Evolutionary conservation across 2,888 invertebrate genomes (phyloP).

Genomic region (Oxyteleia sp.): DNA sequence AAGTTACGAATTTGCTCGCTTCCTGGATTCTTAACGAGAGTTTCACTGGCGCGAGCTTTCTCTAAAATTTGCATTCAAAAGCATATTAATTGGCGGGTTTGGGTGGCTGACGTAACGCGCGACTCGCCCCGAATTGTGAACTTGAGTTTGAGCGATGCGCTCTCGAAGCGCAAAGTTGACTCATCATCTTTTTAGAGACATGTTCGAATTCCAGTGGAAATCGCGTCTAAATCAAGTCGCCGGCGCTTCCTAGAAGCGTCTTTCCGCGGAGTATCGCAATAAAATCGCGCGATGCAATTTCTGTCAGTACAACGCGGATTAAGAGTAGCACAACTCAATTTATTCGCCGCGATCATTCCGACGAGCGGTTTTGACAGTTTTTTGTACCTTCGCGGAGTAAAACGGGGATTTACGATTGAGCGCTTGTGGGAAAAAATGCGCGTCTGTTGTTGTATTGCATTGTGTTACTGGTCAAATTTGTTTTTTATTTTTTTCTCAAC

Average conservation of each 20-base stretch:
- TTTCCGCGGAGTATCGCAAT: constrained; percentile 46
- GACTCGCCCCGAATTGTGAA: neutral
- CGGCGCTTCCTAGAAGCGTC: constrained; percentile 42
- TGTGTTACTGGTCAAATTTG: no score
- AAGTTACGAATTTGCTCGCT: constrained; percentile 40
- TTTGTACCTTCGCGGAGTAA: no score
- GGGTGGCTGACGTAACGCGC: constrained; percentile 6
- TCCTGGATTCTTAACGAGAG: constrained; percentile 45
- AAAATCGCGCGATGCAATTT: constrained; percentile 47
- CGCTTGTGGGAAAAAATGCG: no score
- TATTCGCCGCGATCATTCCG: constrained; percentile 29
- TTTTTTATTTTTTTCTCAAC: no score
- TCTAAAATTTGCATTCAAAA: constrained; percentile 68
- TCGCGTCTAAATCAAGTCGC: constrained; percentile 42
- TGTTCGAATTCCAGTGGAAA: constrained; percentile 34
- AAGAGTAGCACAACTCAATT: constrained; percentile 49
- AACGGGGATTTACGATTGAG: no score
- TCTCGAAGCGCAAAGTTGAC: neutral
- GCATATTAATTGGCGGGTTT: constrained; percentile 36
- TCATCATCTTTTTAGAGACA: constrained; percentile 6
- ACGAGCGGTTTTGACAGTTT: constrained; percentile 9
- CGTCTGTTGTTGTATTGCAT: no score
- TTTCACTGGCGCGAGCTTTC: constrained; percentile 63
- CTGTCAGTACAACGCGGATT: constrained; percentile 16
- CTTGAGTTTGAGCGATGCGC: neutral